These are phyloP conservation scores for Brienomyrus brachyistius DNA, from an alignment of 2,113 vertebrate genomes.

Conservation along the genomic window DNA sequence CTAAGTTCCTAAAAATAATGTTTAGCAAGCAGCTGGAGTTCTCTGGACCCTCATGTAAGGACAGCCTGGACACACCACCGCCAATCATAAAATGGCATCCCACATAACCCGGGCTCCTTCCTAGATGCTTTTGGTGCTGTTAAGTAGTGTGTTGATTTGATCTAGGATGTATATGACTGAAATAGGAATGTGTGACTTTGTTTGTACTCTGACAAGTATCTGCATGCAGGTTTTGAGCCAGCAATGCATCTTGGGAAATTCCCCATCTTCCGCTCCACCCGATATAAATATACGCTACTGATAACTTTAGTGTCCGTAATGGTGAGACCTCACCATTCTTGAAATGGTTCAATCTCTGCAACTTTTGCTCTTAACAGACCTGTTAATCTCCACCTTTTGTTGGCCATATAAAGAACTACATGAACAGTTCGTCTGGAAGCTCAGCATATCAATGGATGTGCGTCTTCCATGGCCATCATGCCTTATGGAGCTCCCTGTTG, in stretches of 20 bases:
- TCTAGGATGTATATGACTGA: neutral
- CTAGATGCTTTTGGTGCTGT: neutral
- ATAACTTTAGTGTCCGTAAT: neutral
- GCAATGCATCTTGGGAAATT: neutral
- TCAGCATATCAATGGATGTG: neutral
- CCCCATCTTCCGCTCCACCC: neutral
- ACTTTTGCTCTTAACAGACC: neutral
- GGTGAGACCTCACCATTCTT: neutral
- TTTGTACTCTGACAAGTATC: neutral
- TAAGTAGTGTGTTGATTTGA: neutral
- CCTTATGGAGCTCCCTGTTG: neutral
- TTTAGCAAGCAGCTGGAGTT: neutral
- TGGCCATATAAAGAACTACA: neutral
- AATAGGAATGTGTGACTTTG: neutral
- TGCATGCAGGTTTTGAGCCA: neutral
- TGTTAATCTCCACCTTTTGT: neutral
- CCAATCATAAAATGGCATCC: neutral
- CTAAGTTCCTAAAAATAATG: constrained; percentile 2
- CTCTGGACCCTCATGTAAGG: neutral
- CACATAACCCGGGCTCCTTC: neutral
- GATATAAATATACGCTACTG: neutral
- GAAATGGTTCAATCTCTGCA: neutral
- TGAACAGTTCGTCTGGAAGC: neutral
- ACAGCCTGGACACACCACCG: neutral
- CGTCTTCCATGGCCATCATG: neutral